Base-by-base conservation (phyloP, 1,140 invertebrate species). In the Drosophila pseudoananassae region DNA sequence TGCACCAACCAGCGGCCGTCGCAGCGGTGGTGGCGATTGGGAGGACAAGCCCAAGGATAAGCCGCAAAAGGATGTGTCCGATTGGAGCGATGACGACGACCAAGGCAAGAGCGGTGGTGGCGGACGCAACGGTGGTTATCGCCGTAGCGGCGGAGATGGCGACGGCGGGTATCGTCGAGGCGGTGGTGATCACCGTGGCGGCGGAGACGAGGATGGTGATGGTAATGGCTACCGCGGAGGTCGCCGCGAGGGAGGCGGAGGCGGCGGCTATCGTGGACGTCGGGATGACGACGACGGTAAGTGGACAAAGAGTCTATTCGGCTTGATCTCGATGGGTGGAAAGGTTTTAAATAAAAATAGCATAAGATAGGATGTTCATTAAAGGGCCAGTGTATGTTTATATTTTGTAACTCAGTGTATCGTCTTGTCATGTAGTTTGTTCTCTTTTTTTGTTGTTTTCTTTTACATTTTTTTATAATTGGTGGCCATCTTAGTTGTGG, bases 51-150 rank as follows among this genome's bases (percentile, higher is more conserved):
- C 31, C 31, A 33, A 33, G 31, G 8, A 5, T 0, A 27, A 6
- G 25, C 25, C 25, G 25, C 6, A 3, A 5, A 66, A 73, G 1
- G 25, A 58, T 0, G 38, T 29, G 0, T 27, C 55, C 1, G 80
- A 15, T 5, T 84, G 72, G 57, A 81, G 87, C 53, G 78, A 88
- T 65, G 40, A 72, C 23, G 73, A 79, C 20, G 74, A 70, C 14
- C 63, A 40, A n/a, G 63, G 56, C 5, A 69, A 75, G 14, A 78
- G 72, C 15, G 60, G 70, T 8, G 80, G 68, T 1, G 85, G 81
- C n/a, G 64, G 78, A 2, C 80, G 73, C 2, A 73, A 66, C 5
- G 52, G 40, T 0, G 45, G 12, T n/a, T n/a, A n/a, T n/a, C n/a
- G n/a, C n/a, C n/a, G n/a, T n/a, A n/a, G n/a, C 5, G 52, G 40